Conservation (phyloP, 2,888 invertebrate genomes). For the Epinotia brunnichana region DNA sequence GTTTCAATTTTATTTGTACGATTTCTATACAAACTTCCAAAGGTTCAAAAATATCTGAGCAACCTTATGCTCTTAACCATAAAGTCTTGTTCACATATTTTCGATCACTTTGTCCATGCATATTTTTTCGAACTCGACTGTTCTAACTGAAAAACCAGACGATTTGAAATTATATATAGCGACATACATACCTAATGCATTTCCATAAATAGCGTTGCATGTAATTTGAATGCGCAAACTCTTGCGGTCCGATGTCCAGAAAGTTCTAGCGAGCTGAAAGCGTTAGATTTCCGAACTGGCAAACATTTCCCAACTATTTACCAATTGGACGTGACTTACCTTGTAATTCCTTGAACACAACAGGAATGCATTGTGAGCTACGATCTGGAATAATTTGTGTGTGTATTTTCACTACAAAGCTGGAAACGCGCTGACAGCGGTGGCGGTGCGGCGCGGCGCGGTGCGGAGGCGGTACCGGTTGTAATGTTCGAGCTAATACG, state of each 20-base stretch:
- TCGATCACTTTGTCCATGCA: too few species aligned
- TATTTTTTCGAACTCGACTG: too few species aligned
- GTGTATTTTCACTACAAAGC: too few species aligned
- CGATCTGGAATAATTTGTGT: neutral
- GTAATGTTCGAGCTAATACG: too few species aligned
- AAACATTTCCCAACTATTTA: constrained; percentile 29
- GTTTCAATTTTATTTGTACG: too few species aligned
- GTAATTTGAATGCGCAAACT: constrained; percentile 20
- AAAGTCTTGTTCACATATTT: too few species aligned
- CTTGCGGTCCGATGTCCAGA: constrained; percentile 24
- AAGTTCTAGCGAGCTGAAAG: constrained; percentile 17
- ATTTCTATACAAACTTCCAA: too few species aligned
- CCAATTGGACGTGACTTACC: constrained; percentile 33
- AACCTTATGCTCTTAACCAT: too few species aligned
- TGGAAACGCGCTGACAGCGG: too few species aligned
- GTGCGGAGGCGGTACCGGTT: too few species aligned
- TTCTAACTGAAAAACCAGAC: neutral
- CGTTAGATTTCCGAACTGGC: constrained; percentile 25
- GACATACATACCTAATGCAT: neutral
- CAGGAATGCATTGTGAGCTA: constrained; percentile 3
- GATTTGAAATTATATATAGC: neutral
- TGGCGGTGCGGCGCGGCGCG: too few species aligned
- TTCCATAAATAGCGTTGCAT: constrained; percentile 16
- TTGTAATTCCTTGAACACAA: constrained; percentile 9
- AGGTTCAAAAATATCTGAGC: too few species aligned